Evolutionary conservation across 2,113 vertebrate genomes (phyloP).

Genomic region (Macquaria ambigua): DNA sequence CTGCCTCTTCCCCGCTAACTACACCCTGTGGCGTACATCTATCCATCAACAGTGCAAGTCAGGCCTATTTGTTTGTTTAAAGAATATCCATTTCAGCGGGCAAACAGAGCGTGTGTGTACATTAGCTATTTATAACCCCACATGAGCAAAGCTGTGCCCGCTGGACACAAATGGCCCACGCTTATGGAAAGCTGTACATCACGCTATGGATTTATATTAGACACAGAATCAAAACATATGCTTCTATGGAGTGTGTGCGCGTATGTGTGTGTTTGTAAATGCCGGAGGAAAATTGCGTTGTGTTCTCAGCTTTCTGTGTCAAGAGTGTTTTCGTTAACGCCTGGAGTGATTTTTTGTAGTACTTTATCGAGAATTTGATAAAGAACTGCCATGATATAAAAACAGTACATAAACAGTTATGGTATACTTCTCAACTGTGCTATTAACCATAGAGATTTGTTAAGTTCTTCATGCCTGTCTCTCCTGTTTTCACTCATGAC

Average conservation of each 20-base stretch:
- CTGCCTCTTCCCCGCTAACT: conserved; percentile 47
- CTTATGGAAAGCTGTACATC: conserved; percentile 68
- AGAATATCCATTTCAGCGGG: conserved; percentile 77
- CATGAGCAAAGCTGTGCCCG: conserved; percentile 51
- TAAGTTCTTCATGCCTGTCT: neutral
- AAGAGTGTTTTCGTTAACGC: conserved; percentile 2
- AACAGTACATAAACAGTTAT: no score
- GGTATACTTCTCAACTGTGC: neutral
- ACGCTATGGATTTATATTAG: conserved; percentile 71
- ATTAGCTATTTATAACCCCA: conserved; percentile 80
- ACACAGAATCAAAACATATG: conserved; percentile 61
- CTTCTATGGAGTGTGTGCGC: neutral
- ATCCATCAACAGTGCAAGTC: conserved; percentile 58
- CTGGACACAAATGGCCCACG: conserved; percentile 55
- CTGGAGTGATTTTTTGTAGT: neutral
- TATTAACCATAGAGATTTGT: neutral
- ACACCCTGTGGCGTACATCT: conserved; percentile 53
- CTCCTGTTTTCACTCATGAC: neutral
- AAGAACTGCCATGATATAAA: conserved; percentile 15
- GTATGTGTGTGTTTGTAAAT: conserved; percentile 16
- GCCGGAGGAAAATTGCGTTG: neutral
- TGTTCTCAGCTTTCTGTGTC: conserved; percentile 2
- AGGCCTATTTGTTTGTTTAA: conserved; percentile 74
- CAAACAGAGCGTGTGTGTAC: conserved; percentile 74
- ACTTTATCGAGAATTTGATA: conserved; percentile 15